Conservation (phyloP, 2,113 vertebrate species). For the Sinocyclocheilus maitianheensis region DNA sequence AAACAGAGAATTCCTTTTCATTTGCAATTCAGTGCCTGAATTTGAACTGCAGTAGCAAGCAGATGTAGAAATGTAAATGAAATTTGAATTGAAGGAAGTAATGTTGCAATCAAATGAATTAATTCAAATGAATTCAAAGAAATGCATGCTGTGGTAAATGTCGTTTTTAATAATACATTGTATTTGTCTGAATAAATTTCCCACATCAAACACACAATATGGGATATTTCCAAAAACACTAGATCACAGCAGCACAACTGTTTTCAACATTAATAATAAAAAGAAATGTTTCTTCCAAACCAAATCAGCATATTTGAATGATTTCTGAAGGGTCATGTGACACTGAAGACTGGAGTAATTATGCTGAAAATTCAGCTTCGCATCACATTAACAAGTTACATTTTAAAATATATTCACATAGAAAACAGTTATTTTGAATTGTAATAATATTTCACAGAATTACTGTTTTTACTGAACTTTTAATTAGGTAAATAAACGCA, state of each 20-base stretch:
- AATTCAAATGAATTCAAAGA: no score
- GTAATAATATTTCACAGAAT: background rate
- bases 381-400: background rate
- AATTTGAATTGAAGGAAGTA: background rate
- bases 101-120: background rate
- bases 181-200: background rate
- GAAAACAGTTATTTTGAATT: no score
- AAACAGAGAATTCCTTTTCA: background rate
- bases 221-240: no score
- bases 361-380: background rate
- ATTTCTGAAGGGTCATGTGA: background rate
- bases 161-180: background rate
- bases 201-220: no score
- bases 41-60: background rate
- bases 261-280: background rate
- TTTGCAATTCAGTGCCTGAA: background rate
- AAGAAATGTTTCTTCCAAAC: background rate
- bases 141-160: background rate
- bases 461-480: background rate
- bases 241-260: background rate
- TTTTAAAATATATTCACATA: background rate
- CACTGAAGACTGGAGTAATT: background rate
- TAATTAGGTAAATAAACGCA: background rate
- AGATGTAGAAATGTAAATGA: background rate
- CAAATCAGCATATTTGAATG: background rate